Base-by-base conservation (phyloP, 2,113 vertebrate species). In the Pelecanoides urinatrix region DNA sequence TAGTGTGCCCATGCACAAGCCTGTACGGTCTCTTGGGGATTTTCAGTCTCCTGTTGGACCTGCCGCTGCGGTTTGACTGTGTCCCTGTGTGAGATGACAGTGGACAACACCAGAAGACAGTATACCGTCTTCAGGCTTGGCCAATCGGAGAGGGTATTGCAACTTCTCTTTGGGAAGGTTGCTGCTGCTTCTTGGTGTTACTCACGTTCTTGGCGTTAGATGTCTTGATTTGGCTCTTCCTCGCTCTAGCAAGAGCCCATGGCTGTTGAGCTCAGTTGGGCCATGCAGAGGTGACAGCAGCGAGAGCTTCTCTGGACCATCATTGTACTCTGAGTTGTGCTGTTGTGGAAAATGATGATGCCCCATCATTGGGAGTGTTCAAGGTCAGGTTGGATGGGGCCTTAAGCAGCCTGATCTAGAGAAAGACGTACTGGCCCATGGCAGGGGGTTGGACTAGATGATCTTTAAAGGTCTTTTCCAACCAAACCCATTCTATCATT, bases 121-220 rank as follows among this genome's bases (percentile, higher is more conserved):
- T 13, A 36, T 76, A 29, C 32, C 6, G 1, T 38, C 50, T 70
- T 44, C 76, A 38, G 49, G 38, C 26, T 50, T 65, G 16, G 56
- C 47, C 49, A 17, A 30, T 22, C 72, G 72, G 44, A 65, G 34
- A 27, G 8, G 11, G 23, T 45, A 21, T 56, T 45, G 36, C 30
- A 56, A 1, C 32, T 71, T 36, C 21, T 53, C 62, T 19, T 62
- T 38, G 26, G 40, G 76, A 53, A 73, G 27, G 29, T 61, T 59
- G 8, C 13, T 58, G 18, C 44, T 74, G 40, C 23, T 62, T 32
- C 53, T 70, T 2, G 3, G 22, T 9, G 13, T 32, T 16, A 38
- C 55, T 50, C 36, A 23, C 0, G 6, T 21, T 79, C 34, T 53
- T 0, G 6, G 32, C 0, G 2, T 73, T 72, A 23, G 40, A 10